phyloP scores from a whole-genome alignment of 2,113 vertebrate species.

The Barnardius zonarius region DNA sequence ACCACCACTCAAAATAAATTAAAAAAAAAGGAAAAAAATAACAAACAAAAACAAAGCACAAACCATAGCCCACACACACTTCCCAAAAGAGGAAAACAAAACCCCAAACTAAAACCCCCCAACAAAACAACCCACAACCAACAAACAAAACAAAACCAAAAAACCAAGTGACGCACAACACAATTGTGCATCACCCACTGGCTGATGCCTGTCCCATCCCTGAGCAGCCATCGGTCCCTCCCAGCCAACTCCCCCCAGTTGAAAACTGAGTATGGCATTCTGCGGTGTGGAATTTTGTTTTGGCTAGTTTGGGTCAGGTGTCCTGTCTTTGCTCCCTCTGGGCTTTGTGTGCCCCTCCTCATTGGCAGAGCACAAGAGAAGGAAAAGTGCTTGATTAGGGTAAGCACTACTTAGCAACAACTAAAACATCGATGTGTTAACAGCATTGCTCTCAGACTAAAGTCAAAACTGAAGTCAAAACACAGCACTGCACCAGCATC shows the following conservation, averaged over 20 bases:
- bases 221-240: not conserved
- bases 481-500: not conserved
- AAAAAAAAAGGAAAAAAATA: not conserved
- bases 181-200: too few species aligned
- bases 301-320: not conserved
- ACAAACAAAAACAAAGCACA: too few species aligned
- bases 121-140: not conserved
- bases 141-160: not conserved
- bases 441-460: not conserved
- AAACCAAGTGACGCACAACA: not conserved
- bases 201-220: too few species aligned
- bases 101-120: too few species aligned
- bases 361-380: not conserved
- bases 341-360: not conserved
- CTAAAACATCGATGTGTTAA: not conserved
- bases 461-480: not conserved
- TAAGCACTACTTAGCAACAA: not conserved
- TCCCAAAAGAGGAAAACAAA: too few species aligned
- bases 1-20: not conserved
- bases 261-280: not conserved
- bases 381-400: not conserved
- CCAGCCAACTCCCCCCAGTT: not conserved
- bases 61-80: not conserved
- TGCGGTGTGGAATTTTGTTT: not conserved
- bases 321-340: not conserved